A percentile compares a stretch with the other conserved stretches of the same genome.
These are phyloP conservation scores for Columba janthina DNA, from an alignment of 2,113 vertebrate species.

Conservation along the genomic window DNA sequence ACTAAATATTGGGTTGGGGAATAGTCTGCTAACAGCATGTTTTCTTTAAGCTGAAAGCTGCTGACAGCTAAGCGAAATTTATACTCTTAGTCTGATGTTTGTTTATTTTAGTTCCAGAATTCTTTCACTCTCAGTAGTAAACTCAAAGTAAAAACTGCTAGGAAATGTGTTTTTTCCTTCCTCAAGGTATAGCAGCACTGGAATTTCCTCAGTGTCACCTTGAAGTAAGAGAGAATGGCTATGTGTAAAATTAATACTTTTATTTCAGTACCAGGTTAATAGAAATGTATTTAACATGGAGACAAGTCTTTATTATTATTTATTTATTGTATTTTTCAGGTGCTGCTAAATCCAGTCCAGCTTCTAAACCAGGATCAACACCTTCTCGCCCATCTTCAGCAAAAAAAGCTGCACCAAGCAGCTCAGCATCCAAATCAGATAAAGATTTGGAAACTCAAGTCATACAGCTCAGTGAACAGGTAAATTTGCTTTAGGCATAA, in stretches of 20 bases:
- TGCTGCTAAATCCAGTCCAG: conserved; percentile 89
- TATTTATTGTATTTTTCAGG: conserved; percentile 75
- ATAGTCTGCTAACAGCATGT: accelerated
- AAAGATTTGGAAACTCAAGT: conserved; percentile 98
- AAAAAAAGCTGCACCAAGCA: conserved; percentile 87
- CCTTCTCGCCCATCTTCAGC: conserved; percentile 96
- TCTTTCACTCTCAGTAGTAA: neutral
- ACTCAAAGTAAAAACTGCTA: neutral
- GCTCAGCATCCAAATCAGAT: conserved; percentile 89
- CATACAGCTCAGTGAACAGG: conserved; percentile 94
- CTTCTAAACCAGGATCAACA: conserved; percentile 90
- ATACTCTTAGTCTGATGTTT: neutral
- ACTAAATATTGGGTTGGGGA: neutral
- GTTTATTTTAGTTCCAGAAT: neutral
- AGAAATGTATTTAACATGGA: neutral
- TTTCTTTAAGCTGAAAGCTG: neutral
- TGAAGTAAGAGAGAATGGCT: neutral
- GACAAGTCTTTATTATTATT: neutral
- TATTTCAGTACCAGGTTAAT: neutral
- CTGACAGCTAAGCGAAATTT: neutral
- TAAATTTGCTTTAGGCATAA: conserved; percentile 57
- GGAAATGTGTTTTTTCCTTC: neutral
- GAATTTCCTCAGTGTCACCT: neutral
- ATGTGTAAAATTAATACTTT: neutral
- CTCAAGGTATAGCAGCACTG: neutral